These are phyloP conservation scores for Neodiprion virginianus DNA, from an alignment of 1,140 invertebrate genomes.

Conservation along the genomic window DNA sequence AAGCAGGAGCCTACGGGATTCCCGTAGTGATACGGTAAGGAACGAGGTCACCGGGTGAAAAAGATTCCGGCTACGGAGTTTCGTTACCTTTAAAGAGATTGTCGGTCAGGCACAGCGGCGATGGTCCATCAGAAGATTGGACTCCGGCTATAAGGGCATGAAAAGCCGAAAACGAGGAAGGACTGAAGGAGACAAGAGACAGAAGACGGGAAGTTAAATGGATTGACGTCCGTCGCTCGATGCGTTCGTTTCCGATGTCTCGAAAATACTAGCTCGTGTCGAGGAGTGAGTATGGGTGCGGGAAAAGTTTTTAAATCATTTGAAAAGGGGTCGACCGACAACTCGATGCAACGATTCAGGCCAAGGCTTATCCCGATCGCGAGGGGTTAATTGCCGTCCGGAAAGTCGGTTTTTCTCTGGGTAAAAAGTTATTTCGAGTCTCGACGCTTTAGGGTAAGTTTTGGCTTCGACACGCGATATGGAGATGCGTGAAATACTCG, in stretches of 20 bases:
- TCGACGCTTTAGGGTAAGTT: too few relatives aligned
- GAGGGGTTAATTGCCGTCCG: too few relatives aligned
- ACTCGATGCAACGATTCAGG: too few relatives aligned
- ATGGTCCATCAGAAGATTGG: slow-evolving; percentile 5
- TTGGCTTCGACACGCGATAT: too few relatives aligned
- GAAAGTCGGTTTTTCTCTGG: too few relatives aligned
- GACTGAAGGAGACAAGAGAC: not conserved
- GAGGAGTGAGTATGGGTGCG: too few relatives aligned
- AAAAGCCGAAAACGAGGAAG: not conserved
- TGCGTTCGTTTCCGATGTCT: not conserved
- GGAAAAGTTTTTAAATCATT: too few relatives aligned
- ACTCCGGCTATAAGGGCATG: not conserved
- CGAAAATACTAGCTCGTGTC: too few relatives aligned
- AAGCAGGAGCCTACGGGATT: not conserved
- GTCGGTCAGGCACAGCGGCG: not conserved
- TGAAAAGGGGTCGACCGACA: too few relatives aligned
- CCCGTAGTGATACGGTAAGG: not conserved
- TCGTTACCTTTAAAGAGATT: not conserved
- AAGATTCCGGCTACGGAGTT: not conserved
- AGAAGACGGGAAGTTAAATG: not conserved
- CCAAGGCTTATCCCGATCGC: too few relatives aligned
- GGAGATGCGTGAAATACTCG: too few relatives aligned
- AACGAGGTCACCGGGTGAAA: not conserved
- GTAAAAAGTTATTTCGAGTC: too few relatives aligned
- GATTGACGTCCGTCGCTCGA: not conserved